phyloP scores from a whole-genome alignment of 2,113 vertebrate genomes.

The Poeciliopsis occidentalis region DNA sequence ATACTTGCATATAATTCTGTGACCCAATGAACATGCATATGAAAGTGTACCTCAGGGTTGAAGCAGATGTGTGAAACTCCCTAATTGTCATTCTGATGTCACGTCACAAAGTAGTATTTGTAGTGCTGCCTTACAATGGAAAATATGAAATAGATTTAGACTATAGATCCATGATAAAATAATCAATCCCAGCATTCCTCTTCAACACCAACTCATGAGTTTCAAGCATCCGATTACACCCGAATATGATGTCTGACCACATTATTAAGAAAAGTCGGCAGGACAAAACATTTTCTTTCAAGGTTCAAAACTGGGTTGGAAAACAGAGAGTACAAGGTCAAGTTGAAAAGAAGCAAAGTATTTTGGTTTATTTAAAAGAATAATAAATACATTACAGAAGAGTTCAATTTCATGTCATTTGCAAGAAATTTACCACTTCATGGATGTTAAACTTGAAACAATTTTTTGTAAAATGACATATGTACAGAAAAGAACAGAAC shows the following conservation, averaged over 20 bases:
- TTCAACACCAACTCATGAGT: background rate
- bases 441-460: background rate
- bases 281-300: background rate
- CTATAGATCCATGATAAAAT: background rate
- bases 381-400: constrained; percentile 41
- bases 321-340: background rate
- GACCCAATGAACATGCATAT: background rate
- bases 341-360: too few species aligned
- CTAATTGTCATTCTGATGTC: background rate
- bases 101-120: background rate
- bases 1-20: background rate
- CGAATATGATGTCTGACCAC: background rate
- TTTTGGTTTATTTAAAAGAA: constrained; percentile 38
- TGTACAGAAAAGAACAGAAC: background rate
- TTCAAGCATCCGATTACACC: background rate
- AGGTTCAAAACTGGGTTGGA: background rate
- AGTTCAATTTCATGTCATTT: constrained; percentile 1
- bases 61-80: background rate
- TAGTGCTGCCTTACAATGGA: background rate
- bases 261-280: background rate
- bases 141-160: background rate
- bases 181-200: background rate
- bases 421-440: background rate
- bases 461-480: background rate
- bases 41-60: background rate